Conservation (phyloP, 2,888 invertebrate species). For the Nomada goodeniana region DNA sequence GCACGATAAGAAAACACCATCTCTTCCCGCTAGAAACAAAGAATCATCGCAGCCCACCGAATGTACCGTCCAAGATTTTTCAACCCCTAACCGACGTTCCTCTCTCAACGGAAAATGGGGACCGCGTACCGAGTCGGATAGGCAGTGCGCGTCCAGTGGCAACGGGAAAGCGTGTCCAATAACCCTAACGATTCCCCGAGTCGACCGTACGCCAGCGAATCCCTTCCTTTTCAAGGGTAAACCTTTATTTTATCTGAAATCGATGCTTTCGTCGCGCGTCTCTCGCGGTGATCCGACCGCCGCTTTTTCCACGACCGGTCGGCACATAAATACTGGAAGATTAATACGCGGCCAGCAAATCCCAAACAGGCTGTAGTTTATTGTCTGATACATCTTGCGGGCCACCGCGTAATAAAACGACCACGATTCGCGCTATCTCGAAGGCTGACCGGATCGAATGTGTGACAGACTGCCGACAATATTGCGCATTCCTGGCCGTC, state of each 20-base stretch:
- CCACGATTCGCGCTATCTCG: constrained; percentile 46
- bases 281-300: constrained; percentile 26
- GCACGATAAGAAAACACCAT: background rate
- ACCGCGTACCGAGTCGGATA: constrained; percentile 3
- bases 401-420: constrained; percentile 72
- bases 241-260: constrained; percentile 58
- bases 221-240: constrained; percentile 28
- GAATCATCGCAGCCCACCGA: background rate
- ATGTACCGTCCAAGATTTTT: background rate
- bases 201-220: constrained; percentile 29
- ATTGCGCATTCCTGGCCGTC: constrained; percentile 80
- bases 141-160: background rate
- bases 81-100: background rate
- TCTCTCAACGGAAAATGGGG: background rate
- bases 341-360: constrained; percentile 82
- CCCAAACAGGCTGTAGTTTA: constrained; percentile 79
- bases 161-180: constrained; percentile 17
- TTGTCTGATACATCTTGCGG: constrained; percentile 77
- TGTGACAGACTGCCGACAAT: constrained; percentile 82
- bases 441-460: constrained; percentile 78
- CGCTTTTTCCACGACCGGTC: constrained; percentile 53
- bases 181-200: constrained; percentile 27
- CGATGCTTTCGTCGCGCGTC: constrained; percentile 61
- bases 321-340: constrained; percentile 80
- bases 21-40: too few relatives aligned